Base-by-base conservation (phyloP, 2,797 vertebrate species). In the Danio kyathit region DNA sequence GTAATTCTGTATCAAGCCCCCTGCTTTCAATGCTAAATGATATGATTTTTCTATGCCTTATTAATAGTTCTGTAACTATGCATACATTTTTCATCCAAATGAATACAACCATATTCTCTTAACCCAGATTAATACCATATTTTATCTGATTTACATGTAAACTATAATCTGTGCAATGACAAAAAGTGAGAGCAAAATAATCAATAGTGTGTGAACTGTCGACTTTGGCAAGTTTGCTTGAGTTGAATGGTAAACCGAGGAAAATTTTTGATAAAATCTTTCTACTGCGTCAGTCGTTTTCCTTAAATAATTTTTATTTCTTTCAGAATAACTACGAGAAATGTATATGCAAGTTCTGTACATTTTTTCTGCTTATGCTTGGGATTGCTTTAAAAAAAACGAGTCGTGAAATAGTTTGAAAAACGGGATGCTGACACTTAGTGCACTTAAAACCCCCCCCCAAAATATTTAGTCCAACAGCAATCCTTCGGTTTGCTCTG, bases 231-330 rank as follows among this genome's bases (percentile, higher is more conserved):
- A 82, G 69, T 56, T 86, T 83, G 70, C 74, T 60, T 60, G 71
- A 79, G 66, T 83, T 82, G 72, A 17, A 84, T 44, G 73, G 74
- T 41, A 87, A 63, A 86, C 57, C 43, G 77, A 44, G 73, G 66
- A 90, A 89, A n/a, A 85, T 81, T 76, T 76, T 82, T 81, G 75
- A 87, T 83, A 85, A 86, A 84, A 87, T 87, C 73, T 54, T 72
- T 72, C 83, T 54, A 61, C 54, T 82, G 64, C 43, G 83, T 89
- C 76, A 5, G 63, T 78, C 56, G 17, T 85, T 93, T 93, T 95
- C 90, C 93, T 95, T 95, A 95, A 95, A 95, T 95, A 95, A 92
- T 87, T 92, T 95, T 95, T 95, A 95, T 95, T 95, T 93, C 90
- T 93, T 94, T 95, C 93, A 94, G 93, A 94, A 94, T 93, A 92